Conservation (phyloP, 2,888 invertebrate species). For the Watsonalla cultraria region DNA sequence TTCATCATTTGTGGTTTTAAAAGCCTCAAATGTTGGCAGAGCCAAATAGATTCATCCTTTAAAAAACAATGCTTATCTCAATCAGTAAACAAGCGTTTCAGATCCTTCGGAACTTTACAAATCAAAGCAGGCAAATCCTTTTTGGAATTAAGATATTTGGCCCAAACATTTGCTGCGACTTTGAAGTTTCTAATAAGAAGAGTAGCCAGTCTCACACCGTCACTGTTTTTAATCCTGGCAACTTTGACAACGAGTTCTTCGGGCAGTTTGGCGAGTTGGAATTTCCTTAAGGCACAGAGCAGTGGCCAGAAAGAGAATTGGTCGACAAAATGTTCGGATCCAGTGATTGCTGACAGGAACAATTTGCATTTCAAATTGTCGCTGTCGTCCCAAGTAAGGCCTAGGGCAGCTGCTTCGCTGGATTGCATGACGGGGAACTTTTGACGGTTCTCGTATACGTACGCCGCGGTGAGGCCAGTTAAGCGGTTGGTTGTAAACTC, state of each 20-base stretch:
- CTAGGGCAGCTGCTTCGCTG: conserved; percentile 36
- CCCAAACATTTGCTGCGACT: conserved; percentile 29
- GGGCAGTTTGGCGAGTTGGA: conserved; percentile 41
- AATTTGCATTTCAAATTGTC: conserved; percentile 29
- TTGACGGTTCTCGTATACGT: conserved; percentile 38
- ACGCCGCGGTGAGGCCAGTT: conserved; percentile 41
- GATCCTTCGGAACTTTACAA: conserved; percentile 12
- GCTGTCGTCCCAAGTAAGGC: conserved; percentile 39
- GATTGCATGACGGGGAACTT: conserved; percentile 31
- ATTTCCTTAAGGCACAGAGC: conserved; percentile 42
- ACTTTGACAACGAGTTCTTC: conserved; percentile 36
- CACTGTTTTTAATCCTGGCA: conserved; percentile 40
- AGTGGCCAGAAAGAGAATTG: conserved; percentile 46
- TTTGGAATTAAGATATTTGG: conserved; percentile 25
- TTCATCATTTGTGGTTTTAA: neutral
- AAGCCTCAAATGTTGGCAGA: neutral
- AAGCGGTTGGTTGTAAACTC: conserved; percentile 51
- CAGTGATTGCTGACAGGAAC: conserved; percentile 43
- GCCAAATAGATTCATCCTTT: neutral
- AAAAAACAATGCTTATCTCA: neutral
- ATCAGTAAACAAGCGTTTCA: conserved; percentile 3
- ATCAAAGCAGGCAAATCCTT: conserved; percentile 20
- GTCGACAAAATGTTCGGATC: conserved; percentile 43
- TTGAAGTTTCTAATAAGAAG: conserved; percentile 26
- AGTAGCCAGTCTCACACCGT: conserved; percentile 31